These are phyloP conservation scores for Scytalopus superciliaris DNA, from an alignment of 2,113 vertebrate genomes.

Conservation along the genomic window DNA sequence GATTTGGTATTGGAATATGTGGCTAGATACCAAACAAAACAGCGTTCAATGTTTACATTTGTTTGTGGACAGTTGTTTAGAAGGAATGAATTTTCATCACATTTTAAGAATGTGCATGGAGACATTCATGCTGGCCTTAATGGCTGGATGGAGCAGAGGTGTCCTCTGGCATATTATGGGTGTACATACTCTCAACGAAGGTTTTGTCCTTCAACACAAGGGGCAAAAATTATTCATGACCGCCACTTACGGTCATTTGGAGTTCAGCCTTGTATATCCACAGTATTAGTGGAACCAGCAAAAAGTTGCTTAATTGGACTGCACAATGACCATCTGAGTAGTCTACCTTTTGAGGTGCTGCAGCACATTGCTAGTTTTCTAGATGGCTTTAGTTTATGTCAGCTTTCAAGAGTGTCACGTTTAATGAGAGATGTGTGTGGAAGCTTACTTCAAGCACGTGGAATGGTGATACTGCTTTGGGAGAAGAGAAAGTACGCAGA, in stretches of 20 bases:
- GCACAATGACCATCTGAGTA: conserved; percentile 85
- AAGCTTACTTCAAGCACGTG: conserved; percentile 92
- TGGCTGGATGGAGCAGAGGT: conserved; percentile 98
- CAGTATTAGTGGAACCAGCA: conserved; percentile 70
- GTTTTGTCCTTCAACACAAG: conserved; percentile 87
- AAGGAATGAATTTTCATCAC: conserved; percentile 94
- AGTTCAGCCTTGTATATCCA: conserved; percentile 83
- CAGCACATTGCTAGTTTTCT: conserved; percentile 94
- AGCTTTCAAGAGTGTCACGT: conserved; percentile 91
- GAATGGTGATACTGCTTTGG: conserved; percentile 95
- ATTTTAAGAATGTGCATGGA: conserved; percentile 96
- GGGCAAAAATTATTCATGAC: conserved; percentile 90
- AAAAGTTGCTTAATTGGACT: conserved; percentile 74
- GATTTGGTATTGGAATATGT: conserved; percentile 92
- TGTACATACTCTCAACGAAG: conserved; percentile 95
- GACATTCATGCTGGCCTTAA: conserved; percentile 98
- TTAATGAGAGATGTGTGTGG: conserved; percentile 95
- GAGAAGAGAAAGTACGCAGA: conserved; percentile 79
- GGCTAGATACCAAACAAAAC: conserved; percentile 96
- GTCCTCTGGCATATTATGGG: conserved; percentile 95
- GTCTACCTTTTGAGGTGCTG: conserved; percentile 90
- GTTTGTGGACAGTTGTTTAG: conserved; percentile 95
- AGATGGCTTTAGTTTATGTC: conserved; percentile 96
- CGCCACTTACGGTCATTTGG: conserved; percentile 91
- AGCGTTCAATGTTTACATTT: conserved; percentile 98